These are phyloP conservation scores for Drosophila prolongata DNA, from an alignment of 2,888 invertebrate genomes.

Conservation along the genomic window DNA sequence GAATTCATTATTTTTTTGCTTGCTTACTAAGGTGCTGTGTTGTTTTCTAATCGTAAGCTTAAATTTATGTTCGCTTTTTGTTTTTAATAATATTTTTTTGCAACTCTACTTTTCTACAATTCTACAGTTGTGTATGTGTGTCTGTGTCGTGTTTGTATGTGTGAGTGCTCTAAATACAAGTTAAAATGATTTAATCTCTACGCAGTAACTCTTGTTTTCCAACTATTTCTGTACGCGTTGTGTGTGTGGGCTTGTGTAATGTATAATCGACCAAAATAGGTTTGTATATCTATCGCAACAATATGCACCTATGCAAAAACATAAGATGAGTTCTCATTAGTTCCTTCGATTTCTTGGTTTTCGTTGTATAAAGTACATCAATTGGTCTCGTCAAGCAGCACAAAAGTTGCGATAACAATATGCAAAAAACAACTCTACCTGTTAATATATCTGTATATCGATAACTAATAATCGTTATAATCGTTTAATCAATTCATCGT, in stretches of 20 bases:
- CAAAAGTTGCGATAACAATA: constrained; percentile 78
- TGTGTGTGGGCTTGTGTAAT: constrained; percentile 41
- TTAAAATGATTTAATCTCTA: constrained; percentile 71
- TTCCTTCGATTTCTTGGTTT: constrained; percentile 42
- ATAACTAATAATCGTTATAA: constrained; percentile 68
- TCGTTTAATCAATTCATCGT: constrained; percentile 67
- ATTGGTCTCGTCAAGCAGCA: constrained; percentile 80
- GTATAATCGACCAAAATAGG: constrained; percentile 56
- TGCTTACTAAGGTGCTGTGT: constrained; percentile 69
- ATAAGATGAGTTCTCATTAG: constrained; percentile 67
- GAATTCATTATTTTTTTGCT: constrained; percentile 78
- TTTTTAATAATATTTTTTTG: constrained; percentile 59
- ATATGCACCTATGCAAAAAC: constrained; percentile 75
- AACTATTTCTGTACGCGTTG: constrained; percentile 47
- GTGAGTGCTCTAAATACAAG: constrained; percentile 73
- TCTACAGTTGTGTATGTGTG: constrained; percentile 52
- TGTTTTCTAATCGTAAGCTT: constrained; percentile 65
- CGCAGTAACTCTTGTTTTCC: constrained; percentile 54
- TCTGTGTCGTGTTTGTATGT: constrained; percentile 32
- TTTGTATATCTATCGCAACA: constrained; percentile 71
- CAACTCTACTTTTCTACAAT: constrained; percentile 71
- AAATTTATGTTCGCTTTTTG: constrained; percentile 54
- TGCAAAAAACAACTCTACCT: constrained; percentile 72
- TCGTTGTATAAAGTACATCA: constrained; percentile 80
- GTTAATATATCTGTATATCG: constrained; percentile 59